Evolutionary conservation across 92 coral and sea anemone genomes (phyloP), one percentile per base, ranked within the genome.

Genomic region (Porites evermanni): DNA sequence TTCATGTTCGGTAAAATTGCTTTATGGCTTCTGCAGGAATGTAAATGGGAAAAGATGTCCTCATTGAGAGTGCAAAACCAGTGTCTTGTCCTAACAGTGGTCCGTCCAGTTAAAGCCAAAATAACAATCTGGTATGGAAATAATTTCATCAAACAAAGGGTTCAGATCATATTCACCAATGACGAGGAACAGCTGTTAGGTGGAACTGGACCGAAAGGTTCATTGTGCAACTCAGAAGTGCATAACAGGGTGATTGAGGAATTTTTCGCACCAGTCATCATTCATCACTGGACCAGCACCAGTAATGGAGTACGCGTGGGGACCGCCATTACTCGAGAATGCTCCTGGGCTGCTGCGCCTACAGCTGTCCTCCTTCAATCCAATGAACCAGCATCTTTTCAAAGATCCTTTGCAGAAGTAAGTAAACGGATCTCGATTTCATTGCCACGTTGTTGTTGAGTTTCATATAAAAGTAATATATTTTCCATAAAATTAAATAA

Each of bases 1-100:
- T 20, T 60, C 73, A 74, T 83, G 53, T 83, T 64, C 6, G 24
- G 71, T 11, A 83, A 26, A 52, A 64, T 47, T 47, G 72, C 21
- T 7, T 6, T 63, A 7, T 9, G 53, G 53, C 87, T 83, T 12
- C 53, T 83, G 2, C 70, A 26, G 73, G 51, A 73, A 18, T 73
- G 3, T 47, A 50, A 23, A 2, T 47, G 61, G 0, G 38, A 20
- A 23, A 23, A 19, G 17, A 73, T 64, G 10, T 44, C 51, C 12
- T 17, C 63, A 2, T 12, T 63, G 47, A 18, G 60, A 24, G 52
- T 83, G 21, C 73, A 64, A 8, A 19, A 52, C 8, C 64, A 83
- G 1, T 56, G 60, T 17, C 29, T 81, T 29, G 51, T 53, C 32
- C 12, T 81, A 5, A 58, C 77, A 12, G 12, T 81, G 1, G 1